Evolutionary conservation across 2,113 vertebrate genomes (phyloP).

Genomic region (Carassius auratus): DNA sequence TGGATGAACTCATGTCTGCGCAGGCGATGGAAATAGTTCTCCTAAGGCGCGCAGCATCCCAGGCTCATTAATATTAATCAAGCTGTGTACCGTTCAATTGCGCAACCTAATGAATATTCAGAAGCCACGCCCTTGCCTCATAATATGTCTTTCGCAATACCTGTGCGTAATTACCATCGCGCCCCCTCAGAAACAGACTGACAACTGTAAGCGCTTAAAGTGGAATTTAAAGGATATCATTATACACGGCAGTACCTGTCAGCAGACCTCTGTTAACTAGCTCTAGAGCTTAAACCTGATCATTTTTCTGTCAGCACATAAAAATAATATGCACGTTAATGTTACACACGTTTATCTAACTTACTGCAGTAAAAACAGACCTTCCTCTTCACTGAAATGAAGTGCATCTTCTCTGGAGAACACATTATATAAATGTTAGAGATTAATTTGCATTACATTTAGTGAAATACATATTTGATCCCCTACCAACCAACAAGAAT

Average conservation of each 20-base stretch:
- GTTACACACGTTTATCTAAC: background rate
- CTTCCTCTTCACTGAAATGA: background rate
- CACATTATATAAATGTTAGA: no score
- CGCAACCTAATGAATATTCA: conserved; percentile 5
- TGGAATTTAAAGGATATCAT: conserved; percentile 55
- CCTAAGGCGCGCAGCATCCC: background rate
- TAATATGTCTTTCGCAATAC: conserved; percentile 41
- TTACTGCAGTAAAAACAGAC: background rate
- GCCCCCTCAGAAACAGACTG: conserved; percentile 26
- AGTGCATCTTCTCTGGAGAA: background rate
- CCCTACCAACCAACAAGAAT: no score
- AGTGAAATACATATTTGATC: no score
- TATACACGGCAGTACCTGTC: conserved; percentile 36
- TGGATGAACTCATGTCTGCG: background rate
- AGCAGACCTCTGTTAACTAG: conserved; percentile 9
- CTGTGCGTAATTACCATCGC: conserved; percentile 30
- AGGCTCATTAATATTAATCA: conserved; percentile 12
- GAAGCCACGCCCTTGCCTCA: background rate
- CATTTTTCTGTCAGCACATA: conserved; percentile 23
- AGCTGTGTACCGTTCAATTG: background rate
- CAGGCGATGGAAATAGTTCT: background rate
- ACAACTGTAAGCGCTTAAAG: conserved; percentile 33
- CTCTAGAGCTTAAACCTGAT: conserved; percentile 2
- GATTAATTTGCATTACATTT: no score
- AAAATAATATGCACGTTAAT: conserved; percentile 38